phyloP scores from a whole-genome alignment of 2,888 invertebrate genomes.

The Lasius platythorax region DNA sequence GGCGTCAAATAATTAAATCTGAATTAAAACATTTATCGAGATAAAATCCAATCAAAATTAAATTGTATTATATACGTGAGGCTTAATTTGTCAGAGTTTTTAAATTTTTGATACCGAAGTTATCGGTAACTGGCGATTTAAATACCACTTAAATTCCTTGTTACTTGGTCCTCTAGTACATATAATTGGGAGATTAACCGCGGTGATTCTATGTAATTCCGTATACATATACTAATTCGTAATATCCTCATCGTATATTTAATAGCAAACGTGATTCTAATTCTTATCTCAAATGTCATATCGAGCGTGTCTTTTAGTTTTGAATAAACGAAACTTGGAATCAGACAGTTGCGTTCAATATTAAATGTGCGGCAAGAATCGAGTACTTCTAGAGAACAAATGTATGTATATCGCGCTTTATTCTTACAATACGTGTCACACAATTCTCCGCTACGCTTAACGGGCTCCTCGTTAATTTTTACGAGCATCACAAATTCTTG shows the following conservation, averaged over 20 bases:
- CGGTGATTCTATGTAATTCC: background rate
- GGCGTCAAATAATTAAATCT: background rate
- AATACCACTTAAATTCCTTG: background rate
- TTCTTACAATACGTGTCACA: background rate
- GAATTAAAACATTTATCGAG: background rate
- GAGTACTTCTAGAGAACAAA: background rate
- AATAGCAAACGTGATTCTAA: background rate
- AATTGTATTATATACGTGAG: background rate
- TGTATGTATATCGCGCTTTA: background rate
- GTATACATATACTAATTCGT: background rate
- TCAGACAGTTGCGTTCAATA: background rate
- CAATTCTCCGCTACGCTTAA: background rate
- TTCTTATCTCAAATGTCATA: background rate
- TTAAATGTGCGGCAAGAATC: background rate
- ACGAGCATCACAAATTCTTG: conserved; percentile 3
- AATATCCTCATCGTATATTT: background rate
- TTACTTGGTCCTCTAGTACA: background rate
- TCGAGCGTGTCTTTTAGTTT: background rate
- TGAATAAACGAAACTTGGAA: too few species aligned
- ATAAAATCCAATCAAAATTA: background rate
- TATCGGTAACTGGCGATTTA: background rate
- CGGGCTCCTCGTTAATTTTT: background rate
- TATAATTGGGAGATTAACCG: conserved; percentile 20
- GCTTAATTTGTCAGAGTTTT: background rate
- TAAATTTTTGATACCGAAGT: background rate